Evolutionary conservation across 1,140 invertebrate species (phyloP).

Genomic region (Maniola jurtina): DNA sequence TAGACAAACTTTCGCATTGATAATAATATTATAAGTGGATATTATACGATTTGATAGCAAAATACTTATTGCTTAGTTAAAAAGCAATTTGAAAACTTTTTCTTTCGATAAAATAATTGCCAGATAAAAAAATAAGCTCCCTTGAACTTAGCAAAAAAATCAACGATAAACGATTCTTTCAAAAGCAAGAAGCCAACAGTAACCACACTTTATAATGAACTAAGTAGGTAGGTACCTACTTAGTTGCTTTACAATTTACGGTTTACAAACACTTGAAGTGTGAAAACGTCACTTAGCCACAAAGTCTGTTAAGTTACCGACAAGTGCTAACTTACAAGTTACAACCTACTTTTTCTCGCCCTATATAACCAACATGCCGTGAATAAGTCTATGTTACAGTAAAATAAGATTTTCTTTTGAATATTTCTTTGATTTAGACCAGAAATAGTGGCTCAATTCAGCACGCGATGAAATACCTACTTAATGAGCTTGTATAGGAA

Average conservation of each 20-base stretch:
- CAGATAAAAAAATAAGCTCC: too few species aligned
- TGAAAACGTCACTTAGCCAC: conserved; percentile 19
- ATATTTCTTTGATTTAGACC: conserved; percentile 4
- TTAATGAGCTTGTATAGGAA: too few species aligned
- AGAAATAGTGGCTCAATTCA: conserved; percentile 1
- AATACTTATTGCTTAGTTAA: too few species aligned
- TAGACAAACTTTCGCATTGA: too few species aligned
- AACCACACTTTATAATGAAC: conserved; percentile 36
- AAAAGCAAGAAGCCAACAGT: not conserved
- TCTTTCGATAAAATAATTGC: too few species aligned
- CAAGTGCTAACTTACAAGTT: conserved; percentile 23
- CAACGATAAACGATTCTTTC: not conserved
- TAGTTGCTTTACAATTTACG: not conserved
- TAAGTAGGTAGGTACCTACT: too few species aligned
- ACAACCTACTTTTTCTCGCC: conserved; percentile 25
- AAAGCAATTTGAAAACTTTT: too few species aligned
- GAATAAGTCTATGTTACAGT: conserved; percentile 5
- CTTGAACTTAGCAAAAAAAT: not conserved
- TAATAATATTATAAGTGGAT: too few species aligned
- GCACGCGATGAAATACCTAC: too few species aligned
- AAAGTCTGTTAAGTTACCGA: conserved; percentile 12
- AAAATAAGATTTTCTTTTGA: conserved; percentile 3
- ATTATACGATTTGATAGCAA: too few species aligned
- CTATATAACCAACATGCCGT: conserved; percentile 24
- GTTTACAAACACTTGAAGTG: conserved; percentile 10